A percentile compares a stretch with the other conserved stretches of the same genome.
Conservation (phyloP, 2,888 invertebrate species). For the Allacma fusca region DNA sequence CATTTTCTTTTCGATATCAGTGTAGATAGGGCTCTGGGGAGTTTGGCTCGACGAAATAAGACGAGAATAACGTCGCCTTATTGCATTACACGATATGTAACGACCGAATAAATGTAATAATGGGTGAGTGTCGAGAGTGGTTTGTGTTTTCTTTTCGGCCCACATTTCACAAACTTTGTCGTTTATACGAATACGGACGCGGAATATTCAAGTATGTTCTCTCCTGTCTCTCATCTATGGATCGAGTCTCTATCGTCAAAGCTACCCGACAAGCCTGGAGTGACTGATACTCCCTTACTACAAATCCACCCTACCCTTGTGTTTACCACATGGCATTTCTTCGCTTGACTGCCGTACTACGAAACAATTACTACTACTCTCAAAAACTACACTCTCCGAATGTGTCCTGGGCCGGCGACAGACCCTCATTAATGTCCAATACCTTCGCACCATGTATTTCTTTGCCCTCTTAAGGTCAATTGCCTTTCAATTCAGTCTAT, state of each 20-base stretch:
- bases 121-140: conserved; percentile 48
- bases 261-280: background rate
- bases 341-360: conserved; percentile 42
- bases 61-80: conserved; percentile 61
- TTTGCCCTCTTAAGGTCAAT: conserved; percentile 33
- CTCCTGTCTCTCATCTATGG: no score
- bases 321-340: conserved; percentile 47
- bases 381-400: background rate
- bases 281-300: conserved; percentile 22
- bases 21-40: conserved; percentile 61
- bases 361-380: conserved; percentile 36
- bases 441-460: conserved; percentile 30
- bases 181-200: background rate
- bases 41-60: conserved; percentile 57
- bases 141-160: conserved; percentile 28
- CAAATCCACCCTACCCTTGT: conserved; percentile 43
- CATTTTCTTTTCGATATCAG: conserved; percentile 62
- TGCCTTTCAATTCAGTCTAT: conserved; percentile 41
- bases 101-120: conserved; percentile 61
- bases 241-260: background rate
- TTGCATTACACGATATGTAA: conserved; percentile 61
- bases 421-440: conserved; percentile 42
- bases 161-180: conserved; percentile 13
- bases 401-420: conserved; percentile 39
- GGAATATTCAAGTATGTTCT: background rate